Evolutionary conservation across 2,888 invertebrate species (phyloP), one percentile per base, ranked within the genome.

Genomic region (Scotopteryx bipunctaria): DNA sequence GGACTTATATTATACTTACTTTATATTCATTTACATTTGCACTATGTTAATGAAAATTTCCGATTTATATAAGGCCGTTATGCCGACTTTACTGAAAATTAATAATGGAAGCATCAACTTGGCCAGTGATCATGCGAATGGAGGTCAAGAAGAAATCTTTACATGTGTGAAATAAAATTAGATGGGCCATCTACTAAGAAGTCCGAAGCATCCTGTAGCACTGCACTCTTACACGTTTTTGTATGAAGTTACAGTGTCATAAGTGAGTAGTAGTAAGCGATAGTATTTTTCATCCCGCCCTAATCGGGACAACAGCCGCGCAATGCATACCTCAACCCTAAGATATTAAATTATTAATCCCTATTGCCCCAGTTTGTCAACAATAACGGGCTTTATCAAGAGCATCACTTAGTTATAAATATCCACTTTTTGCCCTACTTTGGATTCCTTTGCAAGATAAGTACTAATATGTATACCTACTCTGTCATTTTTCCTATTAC

Each of bases 1-100:
- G 87, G 87, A 82, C 83, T 86, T 83, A 86, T 63, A 73, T 79
- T 82, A 48, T 23, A 71, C 75, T 76, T 81, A 76, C 58, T 70
- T 72, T 63, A 68, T 69, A 78, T 58, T 71, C 76, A 82, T 82
- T 78, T 84, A 87, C 83, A 89, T 87, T 85, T 82, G 73, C 78
- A 86, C 85, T 89, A 86, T 76, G 68, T 74, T 73, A 76, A 74
- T 73, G 58, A 71, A 71, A 62, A 75, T 62, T 71, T 76, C 69
- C 76, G 79, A 77, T 71, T 75, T 64, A 71, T 73, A 65, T 67
- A 73, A 82, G 83, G 80, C 83, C 83, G 83, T 79, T n/a, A 61
- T 66, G 59, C 66, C 62, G 64, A 71, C 68, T 71, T 71, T 66
- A 67, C 66, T 65, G 63, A 29, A 43, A 49, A 25, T 23, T 16